phyloP scores from a whole-genome alignment of 2,888 invertebrate species.

The Agonopterix alstromeriana region DNA sequence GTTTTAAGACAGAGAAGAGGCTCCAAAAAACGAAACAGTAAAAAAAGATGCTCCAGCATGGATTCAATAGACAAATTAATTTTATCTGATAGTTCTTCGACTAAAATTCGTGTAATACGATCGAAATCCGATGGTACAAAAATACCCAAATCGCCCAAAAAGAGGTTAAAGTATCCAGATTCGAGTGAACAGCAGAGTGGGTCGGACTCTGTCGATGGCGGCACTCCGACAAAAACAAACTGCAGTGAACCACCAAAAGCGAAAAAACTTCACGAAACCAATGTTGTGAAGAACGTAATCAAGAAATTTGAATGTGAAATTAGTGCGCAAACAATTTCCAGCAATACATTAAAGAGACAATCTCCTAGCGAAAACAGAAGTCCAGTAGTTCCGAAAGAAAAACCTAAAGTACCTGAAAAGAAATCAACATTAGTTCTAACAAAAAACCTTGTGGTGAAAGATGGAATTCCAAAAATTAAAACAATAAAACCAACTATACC shows the following conservation, averaged over 20 bases:
- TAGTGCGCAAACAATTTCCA: constrained; percentile 45
- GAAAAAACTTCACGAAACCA: constrained; percentile 28
- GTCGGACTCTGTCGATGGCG: constrained; percentile 60
- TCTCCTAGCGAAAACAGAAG: constrained; percentile 40
- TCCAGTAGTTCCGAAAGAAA: constrained; percentile 53
- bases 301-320: constrained; percentile 71
- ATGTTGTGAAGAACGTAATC: constrained; percentile 61
- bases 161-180: constrained; percentile 50
- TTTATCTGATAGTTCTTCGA: constrained; percentile 36
- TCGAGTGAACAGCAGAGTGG: constrained; percentile 55
- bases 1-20: constrained; percentile 57
- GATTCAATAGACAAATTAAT: constrained; percentile 63
- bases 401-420: constrained; percentile 79
- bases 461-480: constrained; percentile 71
- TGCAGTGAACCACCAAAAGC: constrained; percentile 23
- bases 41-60: constrained; percentile 69
- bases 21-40: constrained; percentile 65
- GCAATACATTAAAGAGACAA: constrained; percentile 52
- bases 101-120: constrained; percentile 54
- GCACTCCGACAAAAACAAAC: constrained; percentile 29
- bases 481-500: constrained; percentile 45
- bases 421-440: constrained; percentile 71
- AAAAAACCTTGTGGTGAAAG: constrained; percentile 70
- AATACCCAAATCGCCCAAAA: constrained; percentile 60
- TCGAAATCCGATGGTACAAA: constrained; percentile 68